Evolutionary conservation across 2,797 vertebrate species (phyloP).

Genomic region (Girardinus metallicus): DNA sequence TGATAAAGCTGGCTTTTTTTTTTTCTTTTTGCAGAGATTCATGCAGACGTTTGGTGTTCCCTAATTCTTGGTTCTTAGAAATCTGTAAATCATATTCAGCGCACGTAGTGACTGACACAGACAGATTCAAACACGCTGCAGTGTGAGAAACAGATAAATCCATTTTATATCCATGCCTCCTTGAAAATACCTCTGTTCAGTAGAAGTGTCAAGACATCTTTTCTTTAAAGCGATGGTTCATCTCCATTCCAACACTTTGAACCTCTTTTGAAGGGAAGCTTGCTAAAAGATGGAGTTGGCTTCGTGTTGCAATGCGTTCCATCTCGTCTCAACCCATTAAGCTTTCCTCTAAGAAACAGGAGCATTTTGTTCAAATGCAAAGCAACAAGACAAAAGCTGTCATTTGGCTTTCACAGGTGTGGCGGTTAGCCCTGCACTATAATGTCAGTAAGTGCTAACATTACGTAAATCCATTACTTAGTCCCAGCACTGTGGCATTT

Average conservation of each 20-base stretch:
- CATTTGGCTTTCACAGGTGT: slow-evolving; percentile 75
- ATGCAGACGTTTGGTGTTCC: background rate
- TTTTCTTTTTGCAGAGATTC: background rate
- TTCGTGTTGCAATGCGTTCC: slow-evolving; percentile 35
- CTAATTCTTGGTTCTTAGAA: background rate
- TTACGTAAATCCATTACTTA: slow-evolving; percentile 87
- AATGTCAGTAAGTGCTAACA: slow-evolving; percentile 86
- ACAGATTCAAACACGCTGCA: background rate
- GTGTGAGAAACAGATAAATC: background rate
- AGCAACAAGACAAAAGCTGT: slow-evolving; percentile 65
- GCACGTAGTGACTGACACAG: background rate
- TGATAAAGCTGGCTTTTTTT: background rate
- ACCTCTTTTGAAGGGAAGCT: slow-evolving; percentile 58
- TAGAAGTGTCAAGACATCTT: slow-evolving; percentile 36
- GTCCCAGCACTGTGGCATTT: slow-evolving; percentile 83
- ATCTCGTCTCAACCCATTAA: slow-evolving; percentile 20
- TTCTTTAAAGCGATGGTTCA: slow-evolving; percentile 57
- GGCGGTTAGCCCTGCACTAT: slow-evolving; percentile 71
- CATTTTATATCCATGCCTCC: slow-evolving; percentile 2
- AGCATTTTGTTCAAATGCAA: slow-evolving; percentile 54
- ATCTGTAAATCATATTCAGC: background rate
- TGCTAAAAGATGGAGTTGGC: slow-evolving; percentile 52
- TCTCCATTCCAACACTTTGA: slow-evolving; percentile 37
- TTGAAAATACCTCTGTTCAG: slow-evolving; percentile 39
- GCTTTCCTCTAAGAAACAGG: slow-evolving; percentile 36